These are phyloP conservation scores for Anomalospiza imberbis DNA, from an alignment of 2,797 vertebrate genomes.

Conservation along the genomic window DNA sequence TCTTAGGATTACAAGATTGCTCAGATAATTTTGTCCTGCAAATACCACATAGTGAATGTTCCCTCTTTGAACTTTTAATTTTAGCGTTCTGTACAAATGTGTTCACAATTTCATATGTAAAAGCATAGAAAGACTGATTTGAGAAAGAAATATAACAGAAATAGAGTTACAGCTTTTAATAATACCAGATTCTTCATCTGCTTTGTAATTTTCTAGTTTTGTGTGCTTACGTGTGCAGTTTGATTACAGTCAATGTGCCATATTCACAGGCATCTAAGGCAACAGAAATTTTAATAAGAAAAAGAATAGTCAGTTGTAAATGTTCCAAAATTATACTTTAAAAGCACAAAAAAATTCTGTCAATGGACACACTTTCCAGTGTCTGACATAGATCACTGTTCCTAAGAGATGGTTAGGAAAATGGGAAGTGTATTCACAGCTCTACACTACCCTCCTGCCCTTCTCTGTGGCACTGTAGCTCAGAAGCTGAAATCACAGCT, in stretches of 20 bases:
- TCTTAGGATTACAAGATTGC: background rate
- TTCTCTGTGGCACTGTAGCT: fast-evolving
- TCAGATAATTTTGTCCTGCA: background rate
- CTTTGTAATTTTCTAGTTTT: conserved; percentile 1
- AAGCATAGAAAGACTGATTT: background rate
- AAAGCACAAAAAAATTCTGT: background rate
- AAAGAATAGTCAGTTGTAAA: conserved; percentile 6
- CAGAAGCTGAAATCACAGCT: background rate
- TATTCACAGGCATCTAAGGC: conserved; percentile 21
- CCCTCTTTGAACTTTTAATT: conserved; percentile 3
- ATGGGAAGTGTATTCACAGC: background rate
- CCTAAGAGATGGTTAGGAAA: background rate
- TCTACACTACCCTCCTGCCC: background rate
- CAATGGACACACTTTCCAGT: background rate
- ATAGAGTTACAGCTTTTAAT: background rate
- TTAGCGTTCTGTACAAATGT: background rate
- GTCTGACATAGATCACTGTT: background rate
- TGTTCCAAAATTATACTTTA: conserved; percentile 21
- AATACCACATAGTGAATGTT: background rate
- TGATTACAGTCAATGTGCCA: background rate
- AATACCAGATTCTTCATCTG: background rate
- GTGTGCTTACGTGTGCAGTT: background rate
- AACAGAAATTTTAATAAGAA: conserved; percentile 23
- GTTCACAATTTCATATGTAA: background rate
- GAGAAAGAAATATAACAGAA: background rate